Conservation (phyloP, 1,140 invertebrate genomes). For the Belonocnema kinseyi region DNA sequence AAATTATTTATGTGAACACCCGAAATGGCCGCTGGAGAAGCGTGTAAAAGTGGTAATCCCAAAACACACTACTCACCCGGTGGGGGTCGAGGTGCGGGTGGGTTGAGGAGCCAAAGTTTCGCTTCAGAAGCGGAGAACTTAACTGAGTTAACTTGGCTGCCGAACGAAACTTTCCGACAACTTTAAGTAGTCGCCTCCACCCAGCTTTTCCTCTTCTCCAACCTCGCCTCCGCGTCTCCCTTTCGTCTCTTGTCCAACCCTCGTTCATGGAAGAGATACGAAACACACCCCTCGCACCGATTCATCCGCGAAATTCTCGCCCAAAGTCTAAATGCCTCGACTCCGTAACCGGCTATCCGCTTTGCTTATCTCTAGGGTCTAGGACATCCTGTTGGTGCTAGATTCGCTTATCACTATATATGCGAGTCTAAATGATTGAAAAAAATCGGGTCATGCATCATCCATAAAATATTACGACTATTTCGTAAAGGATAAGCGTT, state of each 20-base stretch:
- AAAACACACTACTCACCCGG: constrained; percentile 60
- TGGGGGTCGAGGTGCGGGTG: constrained; percentile 45
- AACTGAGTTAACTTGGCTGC: constrained; percentile 76
- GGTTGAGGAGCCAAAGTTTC: constrained; percentile 67
- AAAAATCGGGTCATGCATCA: neutral
- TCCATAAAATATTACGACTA: neutral
- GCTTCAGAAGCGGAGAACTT: constrained; percentile 72
- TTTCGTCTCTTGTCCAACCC: constrained; percentile 36
- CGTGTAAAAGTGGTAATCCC: constrained; percentile 59
- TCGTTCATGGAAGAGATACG: constrained; percentile 38
- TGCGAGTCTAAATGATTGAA: neutral
- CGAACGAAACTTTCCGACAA: constrained; percentile 73
- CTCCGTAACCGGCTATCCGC: constrained; percentile 16
- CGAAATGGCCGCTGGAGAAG: constrained; percentile 28
- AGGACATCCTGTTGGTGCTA: neutral
- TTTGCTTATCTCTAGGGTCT: neutral
- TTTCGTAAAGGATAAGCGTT: neutral
- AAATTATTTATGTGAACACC: constrained; percentile 50
- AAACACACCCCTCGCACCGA: constrained; percentile 16
- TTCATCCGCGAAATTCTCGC: constrained; percentile 33
- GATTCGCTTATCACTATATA: neutral
- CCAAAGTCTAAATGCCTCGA: constrained; percentile 25
- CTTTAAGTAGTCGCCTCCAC: constrained; percentile 72
- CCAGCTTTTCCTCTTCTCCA: constrained; percentile 46
- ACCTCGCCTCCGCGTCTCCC: constrained; percentile 41